Evolutionary conservation across 2,888 invertebrate genomes (phyloP).

Genomic region (Tipula unca): DNA sequence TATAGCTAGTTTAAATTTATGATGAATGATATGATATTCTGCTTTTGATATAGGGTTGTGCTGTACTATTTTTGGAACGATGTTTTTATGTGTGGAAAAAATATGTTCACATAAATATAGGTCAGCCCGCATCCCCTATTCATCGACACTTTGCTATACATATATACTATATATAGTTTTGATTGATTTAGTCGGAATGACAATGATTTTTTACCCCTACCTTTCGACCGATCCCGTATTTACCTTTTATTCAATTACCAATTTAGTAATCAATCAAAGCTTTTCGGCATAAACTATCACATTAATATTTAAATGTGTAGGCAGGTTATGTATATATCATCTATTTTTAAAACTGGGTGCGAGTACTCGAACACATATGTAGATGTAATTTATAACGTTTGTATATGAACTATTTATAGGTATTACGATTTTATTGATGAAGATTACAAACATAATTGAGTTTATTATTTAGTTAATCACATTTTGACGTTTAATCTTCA

Average conservation of each 20-base stretch:
- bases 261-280: background rate
- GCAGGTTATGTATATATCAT: background rate
- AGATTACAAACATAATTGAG: background rate
- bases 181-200: background rate
- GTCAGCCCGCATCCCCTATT: background rate
- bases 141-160: background rate
- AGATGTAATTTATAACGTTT: too few relatives aligned
- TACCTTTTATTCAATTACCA: background rate
- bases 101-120: background rate
- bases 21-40: too few relatives aligned
- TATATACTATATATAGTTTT: background rate
- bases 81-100: too few relatives aligned
- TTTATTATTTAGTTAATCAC: background rate
- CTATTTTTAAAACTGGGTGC: background rate
- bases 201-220: background rate
- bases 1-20: too few relatives aligned
- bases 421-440: background rate
- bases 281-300: background rate
- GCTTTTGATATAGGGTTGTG: too few relatives aligned
- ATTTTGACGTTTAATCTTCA: background rate
- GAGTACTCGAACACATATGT: background rate
- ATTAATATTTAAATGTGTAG: background rate
- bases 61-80: too few relatives aligned
- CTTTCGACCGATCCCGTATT: background rate
- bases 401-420: too few relatives aligned